Conservation (phyloP, 2,113 vertebrate genomes). For the Corynorhinus townsendii region DNA sequence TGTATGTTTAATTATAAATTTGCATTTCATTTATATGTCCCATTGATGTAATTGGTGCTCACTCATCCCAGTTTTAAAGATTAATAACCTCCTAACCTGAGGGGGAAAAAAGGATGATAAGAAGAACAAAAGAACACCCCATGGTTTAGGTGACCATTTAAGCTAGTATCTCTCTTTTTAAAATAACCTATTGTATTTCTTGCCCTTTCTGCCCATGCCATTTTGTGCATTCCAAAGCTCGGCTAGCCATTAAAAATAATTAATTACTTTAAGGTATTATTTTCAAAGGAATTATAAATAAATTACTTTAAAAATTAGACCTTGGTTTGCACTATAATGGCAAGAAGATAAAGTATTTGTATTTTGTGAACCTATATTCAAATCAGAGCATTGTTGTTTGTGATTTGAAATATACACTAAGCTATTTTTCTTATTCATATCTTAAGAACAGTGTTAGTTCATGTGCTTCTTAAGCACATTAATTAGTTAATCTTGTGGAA, state of each 20-base stretch:
- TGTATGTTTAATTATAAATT: conserved; percentile 78
- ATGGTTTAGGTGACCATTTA: conserved; percentile 65
- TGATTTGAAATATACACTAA: conserved; percentile 11
- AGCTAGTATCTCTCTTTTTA: conserved; percentile 58
- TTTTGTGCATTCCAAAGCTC: conserved; percentile 63
- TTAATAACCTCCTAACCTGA: conserved; percentile 77
- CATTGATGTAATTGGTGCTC: conserved; percentile 71
- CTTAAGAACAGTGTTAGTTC: conserved; percentile 13
- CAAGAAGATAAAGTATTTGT: conserved; percentile 56
- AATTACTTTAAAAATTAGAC: conserved; percentile 26
- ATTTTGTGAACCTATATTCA: not conserved
- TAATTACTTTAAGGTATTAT: conserved; percentile 65
- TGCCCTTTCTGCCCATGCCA: conserved; percentile 35
- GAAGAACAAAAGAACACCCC: conserved; percentile 71
- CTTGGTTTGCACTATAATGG: conserved; percentile 32
- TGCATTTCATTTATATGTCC: conserved; percentile 78
- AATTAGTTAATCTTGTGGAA: not conserved
- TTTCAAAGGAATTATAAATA: conserved; percentile 50
- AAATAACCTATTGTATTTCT: conserved; percentile 44
- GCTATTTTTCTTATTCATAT: not conserved
- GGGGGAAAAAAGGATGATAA: conserved; percentile 65
- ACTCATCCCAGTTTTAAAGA: conserved; percentile 67
- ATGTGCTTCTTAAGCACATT: not conserved
- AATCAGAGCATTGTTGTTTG: not conserved
- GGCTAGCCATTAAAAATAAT: conserved; percentile 57